Conservation (phyloP, 2,113 vertebrate species). For the Tachysurus fulvidraco region DNA sequence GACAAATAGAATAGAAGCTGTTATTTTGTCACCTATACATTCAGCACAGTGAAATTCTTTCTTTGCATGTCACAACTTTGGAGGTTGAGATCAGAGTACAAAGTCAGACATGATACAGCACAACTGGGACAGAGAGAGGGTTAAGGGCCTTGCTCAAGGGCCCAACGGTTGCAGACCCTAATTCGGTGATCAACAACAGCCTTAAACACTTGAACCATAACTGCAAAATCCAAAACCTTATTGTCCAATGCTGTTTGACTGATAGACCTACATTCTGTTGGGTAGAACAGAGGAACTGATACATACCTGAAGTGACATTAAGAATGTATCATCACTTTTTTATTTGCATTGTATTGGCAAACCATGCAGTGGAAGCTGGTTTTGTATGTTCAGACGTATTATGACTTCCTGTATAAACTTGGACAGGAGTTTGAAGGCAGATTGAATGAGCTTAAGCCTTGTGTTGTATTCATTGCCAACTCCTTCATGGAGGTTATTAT, state of each 20-base stretch:
- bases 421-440: slow-evolving; percentile 29
- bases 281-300: slow-evolving; percentile 41
- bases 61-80: no score
- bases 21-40: no score
- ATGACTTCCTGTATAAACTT: slow-evolving; percentile 29
- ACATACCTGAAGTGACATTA: neutral
- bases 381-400: slow-evolving; percentile 24
- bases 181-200: no score
- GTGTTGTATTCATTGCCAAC: slow-evolving; percentile 37
- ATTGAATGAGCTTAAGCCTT: slow-evolving; percentile 30
- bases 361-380: slow-evolving; percentile 15
- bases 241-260: slow-evolving; percentile 27
- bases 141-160: no score
- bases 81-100: no score
- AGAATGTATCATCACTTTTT: no score
- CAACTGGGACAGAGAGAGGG: no score
- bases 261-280: slow-evolving; percentile 34
- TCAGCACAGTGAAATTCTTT: no score
- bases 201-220: no score
- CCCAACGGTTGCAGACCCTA: no score
- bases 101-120: no score
- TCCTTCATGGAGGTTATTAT: slow-evolving; percentile 2
- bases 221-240: neutral
- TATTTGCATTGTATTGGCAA: slow-evolving; percentile 1
- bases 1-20: neutral